Evolutionary conservation across 2,888 invertebrate genomes (phyloP).

Genomic region (Cheilosia impressa): DNA sequence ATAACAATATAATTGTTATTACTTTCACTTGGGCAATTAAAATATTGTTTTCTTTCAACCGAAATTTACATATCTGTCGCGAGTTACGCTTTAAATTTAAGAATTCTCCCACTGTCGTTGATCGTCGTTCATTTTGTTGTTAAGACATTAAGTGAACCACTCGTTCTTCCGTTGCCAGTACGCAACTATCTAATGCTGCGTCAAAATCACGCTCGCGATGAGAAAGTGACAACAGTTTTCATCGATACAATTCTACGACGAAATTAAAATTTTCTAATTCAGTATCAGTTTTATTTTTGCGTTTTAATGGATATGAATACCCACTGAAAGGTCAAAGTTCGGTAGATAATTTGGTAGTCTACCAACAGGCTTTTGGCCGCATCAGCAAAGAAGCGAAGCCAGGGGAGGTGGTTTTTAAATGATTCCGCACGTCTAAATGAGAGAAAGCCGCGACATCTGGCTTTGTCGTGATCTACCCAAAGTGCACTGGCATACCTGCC

Average conservation of each 20-base stretch:
- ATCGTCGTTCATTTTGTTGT: conserved; percentile 34
- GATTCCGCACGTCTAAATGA: conserved; percentile 56
- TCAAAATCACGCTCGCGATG: conserved; percentile 18
- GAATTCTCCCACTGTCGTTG: conserved; percentile 29
- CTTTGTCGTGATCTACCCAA: conserved; percentile 60
- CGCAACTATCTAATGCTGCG: conserved; percentile 2
- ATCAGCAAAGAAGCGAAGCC: neutral
- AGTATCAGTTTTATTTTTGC: no score
- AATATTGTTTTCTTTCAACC: conserved; percentile 39
- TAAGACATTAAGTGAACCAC: conserved; percentile 23
- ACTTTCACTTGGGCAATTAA: conserved; percentile 70
- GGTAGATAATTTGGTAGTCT: conserved; percentile 18
- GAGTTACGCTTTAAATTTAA: conserved; percentile 5
- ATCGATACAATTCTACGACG: conserved; percentile 33
- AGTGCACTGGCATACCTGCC: conserved; percentile 57
- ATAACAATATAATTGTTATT: conserved; percentile 67
- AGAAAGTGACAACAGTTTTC: conserved; percentile 41
- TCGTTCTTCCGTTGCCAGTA: neutral
- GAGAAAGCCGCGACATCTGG: conserved; percentile 63
- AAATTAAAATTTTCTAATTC: neutral
- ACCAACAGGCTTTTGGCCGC: conserved; percentile 35
- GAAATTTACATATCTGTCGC: conserved; percentile 39
- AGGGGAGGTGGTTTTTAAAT: conserved; percentile 23
- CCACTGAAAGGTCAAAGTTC: conserved; percentile 35
- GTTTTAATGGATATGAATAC: neutral